Evolutionary conservation across 2,113 vertebrate species (phyloP), one percentile per base, ranked within the genome.

Genomic region (Chroicocephalus ridibundus): DNA sequence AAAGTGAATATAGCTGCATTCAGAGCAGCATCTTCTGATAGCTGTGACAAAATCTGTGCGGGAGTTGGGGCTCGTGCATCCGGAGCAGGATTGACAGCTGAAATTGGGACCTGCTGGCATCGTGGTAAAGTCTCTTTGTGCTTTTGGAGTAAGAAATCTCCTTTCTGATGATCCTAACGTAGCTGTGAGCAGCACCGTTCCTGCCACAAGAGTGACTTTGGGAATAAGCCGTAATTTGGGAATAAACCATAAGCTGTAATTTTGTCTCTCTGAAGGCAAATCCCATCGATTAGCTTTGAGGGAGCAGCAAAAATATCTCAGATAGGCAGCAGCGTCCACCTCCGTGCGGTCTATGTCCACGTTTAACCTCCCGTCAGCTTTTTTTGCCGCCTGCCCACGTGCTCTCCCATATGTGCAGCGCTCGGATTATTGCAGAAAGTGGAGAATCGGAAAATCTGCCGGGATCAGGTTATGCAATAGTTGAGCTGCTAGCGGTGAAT

Each of bases 81-180:
- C 57, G 31, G 46, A 34, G 42, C 11, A 15, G 42, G 27, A 49
- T 58, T 46, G 47, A 3, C 52, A 44, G 52, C 57, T 76, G 61
- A 29, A 57, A 10, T 1, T 10, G 36, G 16, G 52, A 42, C 74
- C 31, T 72, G 81, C 42, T 80, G 77, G 19, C 15, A 15, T 61
- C 0, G 0, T 22, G 32, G 16, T 42, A 3, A 46, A 40, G 18
- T 20, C 4, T 8, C 15, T 10, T 57, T 2, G 2, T 76, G 26
- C 10, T 66, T 62, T 36, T n/a, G 20, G 34, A 34, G 66, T 42
- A 24, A n/a, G 57, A 38, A 58, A 10, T n/a, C 38, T 82, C 17
- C 75, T 62, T 68, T 58, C 47, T 79, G 61, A 6, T 62, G n/a
- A 27, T 42, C 61, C 15, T 26, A 8, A 11, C 2, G 7, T 10